Conservation (phyloP, 2,888 invertebrate species). For the Leptopilina syphax region DNA sequence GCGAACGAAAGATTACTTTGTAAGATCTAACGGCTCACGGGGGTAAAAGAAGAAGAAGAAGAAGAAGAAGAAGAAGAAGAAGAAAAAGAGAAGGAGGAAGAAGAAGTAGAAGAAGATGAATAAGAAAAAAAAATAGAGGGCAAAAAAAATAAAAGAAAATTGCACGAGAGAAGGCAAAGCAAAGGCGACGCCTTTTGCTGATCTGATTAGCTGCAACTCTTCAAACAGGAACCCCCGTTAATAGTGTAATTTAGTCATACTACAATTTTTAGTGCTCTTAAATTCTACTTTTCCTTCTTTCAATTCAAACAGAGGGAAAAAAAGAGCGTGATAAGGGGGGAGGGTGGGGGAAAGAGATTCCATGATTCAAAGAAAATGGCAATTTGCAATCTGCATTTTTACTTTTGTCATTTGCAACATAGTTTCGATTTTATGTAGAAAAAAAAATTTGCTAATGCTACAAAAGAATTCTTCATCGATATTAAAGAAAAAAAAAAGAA, state of each 20-base stretch:
- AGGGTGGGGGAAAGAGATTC: neutral
- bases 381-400: neutral
- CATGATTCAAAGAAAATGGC: neutral
- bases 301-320: neutral
- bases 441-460: no score
- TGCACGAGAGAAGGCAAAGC: constrained; percentile 10
- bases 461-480: no score
- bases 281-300: neutral
- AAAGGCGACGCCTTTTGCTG: constrained; percentile 4
- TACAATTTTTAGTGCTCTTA: constrained; percentile 13
- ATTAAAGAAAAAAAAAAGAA: no score
- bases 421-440: neutral
- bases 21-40: constrained; percentile 1
- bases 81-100: no score
- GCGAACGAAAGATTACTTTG: constrained; percentile 36
- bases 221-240: constrained; percentile 6
- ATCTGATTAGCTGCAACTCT: constrained; percentile 22
- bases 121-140: no score
- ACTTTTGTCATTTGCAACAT: no score
- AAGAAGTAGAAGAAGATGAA: no score
- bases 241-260: constrained; percentile 18
- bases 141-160: constrained; percentile 13
- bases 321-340: no score
- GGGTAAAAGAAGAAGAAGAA: neutral
- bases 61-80: no score